Evolutionary conservation across 2,888 invertebrate genomes (phyloP).

Genomic region (Drosophila fungiperda): DNA sequence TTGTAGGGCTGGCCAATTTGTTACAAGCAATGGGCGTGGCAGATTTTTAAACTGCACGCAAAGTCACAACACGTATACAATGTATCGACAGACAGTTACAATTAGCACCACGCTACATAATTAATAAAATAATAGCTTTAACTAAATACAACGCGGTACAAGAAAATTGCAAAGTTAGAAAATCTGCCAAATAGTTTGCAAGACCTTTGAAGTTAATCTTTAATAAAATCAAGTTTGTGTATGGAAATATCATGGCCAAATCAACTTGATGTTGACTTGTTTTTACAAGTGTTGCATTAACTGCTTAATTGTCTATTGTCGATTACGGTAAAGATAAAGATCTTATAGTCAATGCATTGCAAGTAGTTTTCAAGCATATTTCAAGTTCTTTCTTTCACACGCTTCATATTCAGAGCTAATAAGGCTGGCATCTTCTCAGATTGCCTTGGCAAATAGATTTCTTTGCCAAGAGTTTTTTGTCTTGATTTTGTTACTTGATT

Average conservation of each 20-base stretch:
- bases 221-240: background rate
- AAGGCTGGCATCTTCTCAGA: slow-evolving; percentile 6
- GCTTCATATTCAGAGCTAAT: slow-evolving; percentile 24
- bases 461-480: slow-evolving; percentile 39
- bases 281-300: background rate
- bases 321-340: slow-evolving; percentile 18
- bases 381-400: slow-evolving; percentile 40
- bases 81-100: slow-evolving; percentile 12
- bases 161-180: background rate
- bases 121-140: background rate
- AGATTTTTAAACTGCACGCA: slow-evolving; percentile 46
- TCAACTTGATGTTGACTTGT: background rate
- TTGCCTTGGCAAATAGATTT: slow-evolving; percentile 54
- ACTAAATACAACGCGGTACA: background rate
- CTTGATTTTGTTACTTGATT: slow-evolving; percentile 22
- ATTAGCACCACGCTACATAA: slow-evolving; percentile 39
- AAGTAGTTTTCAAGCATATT: slow-evolving; percentile 6
- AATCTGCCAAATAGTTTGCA: background rate
- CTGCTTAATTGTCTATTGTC: background rate
- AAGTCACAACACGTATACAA: slow-evolving; percentile 16
- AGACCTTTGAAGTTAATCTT: background rate
- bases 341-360: background rate
- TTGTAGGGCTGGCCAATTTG: slow-evolving; percentile 52
- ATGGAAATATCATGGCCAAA: background rate
- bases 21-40: slow-evolving; percentile 61